Evolutionary conservation across 1,140 invertebrate species (phyloP).

Genomic region (Littorina saxatilis): DNA sequence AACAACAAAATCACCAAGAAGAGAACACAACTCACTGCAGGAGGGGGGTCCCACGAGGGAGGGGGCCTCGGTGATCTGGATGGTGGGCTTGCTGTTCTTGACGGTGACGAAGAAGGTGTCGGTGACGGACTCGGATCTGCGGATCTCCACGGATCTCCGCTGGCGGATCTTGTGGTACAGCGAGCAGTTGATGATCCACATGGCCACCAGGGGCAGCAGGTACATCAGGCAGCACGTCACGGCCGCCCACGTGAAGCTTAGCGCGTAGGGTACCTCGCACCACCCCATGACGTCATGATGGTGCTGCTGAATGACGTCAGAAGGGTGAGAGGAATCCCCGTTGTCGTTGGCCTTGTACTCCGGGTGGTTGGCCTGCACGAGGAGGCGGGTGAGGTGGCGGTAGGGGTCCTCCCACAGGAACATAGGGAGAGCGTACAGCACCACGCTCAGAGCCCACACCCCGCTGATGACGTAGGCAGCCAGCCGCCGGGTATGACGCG

Average conservation of each 20-base stretch:
- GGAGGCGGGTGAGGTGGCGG: not conserved
- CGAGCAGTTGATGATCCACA: conserved; percentile 59
- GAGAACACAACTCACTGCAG: not conserved
- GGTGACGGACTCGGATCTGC: conserved; percentile 49
- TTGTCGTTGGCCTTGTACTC: not conserved
- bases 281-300: not conserved
- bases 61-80: conserved; percentile 34
- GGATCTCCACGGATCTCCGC: conserved; percentile 60
- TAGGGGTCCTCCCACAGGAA: conserved; percentile 48
- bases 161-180: conserved; percentile 62
- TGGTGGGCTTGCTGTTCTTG: conserved; percentile 35
- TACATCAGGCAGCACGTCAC: conserved; percentile 55
- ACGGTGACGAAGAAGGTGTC: conserved; percentile 36
- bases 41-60: conserved; percentile 14
- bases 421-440: conserved; percentile 58
- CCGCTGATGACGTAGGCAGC: conserved; percentile 50
- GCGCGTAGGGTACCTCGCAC: conserved; percentile 52
- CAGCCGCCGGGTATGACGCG: conserved; percentile 55
- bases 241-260: conserved; percentile 50
- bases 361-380: not conserved
- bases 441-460: conserved; percentile 56
- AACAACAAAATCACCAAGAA: too few species aligned
- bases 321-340: too few species aligned
- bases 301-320: not conserved
- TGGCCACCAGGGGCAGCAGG: conserved; percentile 54